phyloP scores from a whole-genome alignment of 2,113 vertebrate species.

The Azemiops feae region DNA sequence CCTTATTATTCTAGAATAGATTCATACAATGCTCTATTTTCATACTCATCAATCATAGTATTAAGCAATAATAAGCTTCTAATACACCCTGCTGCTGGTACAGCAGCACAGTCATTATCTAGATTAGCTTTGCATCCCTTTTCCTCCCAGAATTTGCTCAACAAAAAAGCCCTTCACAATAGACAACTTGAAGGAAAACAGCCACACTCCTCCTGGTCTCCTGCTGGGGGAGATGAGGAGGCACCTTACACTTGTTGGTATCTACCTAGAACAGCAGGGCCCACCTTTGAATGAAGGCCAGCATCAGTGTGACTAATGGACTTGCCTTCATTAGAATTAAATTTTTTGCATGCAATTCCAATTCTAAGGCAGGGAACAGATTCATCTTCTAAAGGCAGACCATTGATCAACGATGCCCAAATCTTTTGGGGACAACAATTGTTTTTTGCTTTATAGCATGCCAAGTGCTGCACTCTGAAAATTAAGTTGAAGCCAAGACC shows the following conservation, averaged over 20 bases:
- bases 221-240: neutral
- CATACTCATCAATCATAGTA: conserved; percentile 69
- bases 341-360: neutral
- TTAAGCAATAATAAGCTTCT: conserved; percentile 66
- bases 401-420: neutral
- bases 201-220: neutral
- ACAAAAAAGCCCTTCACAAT: conserved; percentile 32
- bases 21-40: conserved; percentile 51
- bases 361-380: neutral
- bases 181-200: neutral
- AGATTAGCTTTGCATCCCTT: conserved; percentile 42
- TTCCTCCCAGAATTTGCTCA: neutral
- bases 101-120: conserved; percentile 56
- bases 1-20: conserved; percentile 46
- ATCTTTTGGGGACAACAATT: neutral
- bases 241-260: neutral
- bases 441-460: neutral
- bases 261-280: neutral
- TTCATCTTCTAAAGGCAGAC: neutral
- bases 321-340: neutral
- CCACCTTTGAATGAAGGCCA: neutral
- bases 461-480: neutral
- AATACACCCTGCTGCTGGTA: conserved; percentile 56
- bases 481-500: neutral
- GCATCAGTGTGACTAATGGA: neutral